Conservation (phyloP, 2,888 invertebrate species). For the Pristionchus japonicus region DNA sequence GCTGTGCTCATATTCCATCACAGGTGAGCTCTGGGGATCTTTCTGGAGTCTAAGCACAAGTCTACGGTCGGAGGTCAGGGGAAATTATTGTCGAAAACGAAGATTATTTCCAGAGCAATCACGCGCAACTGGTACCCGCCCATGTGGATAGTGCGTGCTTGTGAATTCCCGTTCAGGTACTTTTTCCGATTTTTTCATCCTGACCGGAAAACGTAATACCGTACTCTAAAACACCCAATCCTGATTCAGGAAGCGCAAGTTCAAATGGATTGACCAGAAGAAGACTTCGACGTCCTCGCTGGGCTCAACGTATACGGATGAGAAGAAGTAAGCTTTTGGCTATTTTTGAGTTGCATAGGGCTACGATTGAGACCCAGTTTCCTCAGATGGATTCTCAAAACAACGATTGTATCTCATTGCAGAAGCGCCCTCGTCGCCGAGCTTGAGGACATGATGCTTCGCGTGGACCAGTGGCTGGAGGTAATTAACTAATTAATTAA, state of each 20-base stretch:
- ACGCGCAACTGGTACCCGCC: conserved; percentile 32
- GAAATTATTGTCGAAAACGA: too few relatives aligned
- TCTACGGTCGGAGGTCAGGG: too few relatives aligned
- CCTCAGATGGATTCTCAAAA: too few relatives aligned
- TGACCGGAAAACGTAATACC: too few relatives aligned
- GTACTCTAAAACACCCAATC: too few relatives aligned
- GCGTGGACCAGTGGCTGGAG: conserved; percentile 36
- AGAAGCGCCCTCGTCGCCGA: conserved; percentile 28
- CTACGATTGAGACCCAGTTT: neutral
- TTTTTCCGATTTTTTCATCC: too few relatives aligned
- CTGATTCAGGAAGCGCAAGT: neutral
- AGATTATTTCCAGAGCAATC: conserved; percentile 17
- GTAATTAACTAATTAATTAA: conserved; percentile 3
- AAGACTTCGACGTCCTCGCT: neutral
- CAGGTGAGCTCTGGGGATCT: neutral
- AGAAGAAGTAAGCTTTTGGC: conserved; percentile 28
- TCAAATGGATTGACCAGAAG: neutral
- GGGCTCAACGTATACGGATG: conserved; percentile 22
- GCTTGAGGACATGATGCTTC: conserved; percentile 30
- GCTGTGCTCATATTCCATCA: conserved; percentile 57
- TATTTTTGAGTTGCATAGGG: neutral
- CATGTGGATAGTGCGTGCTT: neutral
- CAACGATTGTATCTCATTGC: too few relatives aligned
- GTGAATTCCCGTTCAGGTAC: conserved; percentile 19
- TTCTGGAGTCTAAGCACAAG: too few relatives aligned